A percentile compares a stretch with the other conserved stretches of the same genome.
Evolutionary conservation across 2,888 invertebrate species (phyloP).

Genomic region (Calliphora vomitoria): DNA sequence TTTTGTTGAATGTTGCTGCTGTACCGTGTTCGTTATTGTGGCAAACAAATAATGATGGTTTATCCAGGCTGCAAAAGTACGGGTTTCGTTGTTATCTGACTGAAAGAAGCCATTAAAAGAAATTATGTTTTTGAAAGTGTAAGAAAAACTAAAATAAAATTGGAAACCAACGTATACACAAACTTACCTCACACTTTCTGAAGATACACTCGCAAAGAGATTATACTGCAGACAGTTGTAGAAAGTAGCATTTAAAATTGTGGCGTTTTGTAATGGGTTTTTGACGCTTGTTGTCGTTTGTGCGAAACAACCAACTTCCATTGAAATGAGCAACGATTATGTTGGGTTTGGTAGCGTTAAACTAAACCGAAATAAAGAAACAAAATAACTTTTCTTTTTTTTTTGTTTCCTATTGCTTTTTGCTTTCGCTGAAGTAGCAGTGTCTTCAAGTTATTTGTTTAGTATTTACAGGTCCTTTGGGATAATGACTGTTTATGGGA

Average conservation of each 20-base stretch:
- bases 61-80: slow-evolving; percentile 70
- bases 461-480: slow-evolving; percentile 83
- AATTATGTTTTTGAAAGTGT: slow-evolving; percentile 80
- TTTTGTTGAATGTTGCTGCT: slow-evolving; percentile 52
- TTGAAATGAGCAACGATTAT: slow-evolving; percentile 84
- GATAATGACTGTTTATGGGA: slow-evolving; percentile 75
- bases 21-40: slow-evolving; percentile 31
- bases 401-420: slow-evolving; percentile 25
- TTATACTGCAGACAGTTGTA: slow-evolving; percentile 67
- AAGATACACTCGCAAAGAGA: slow-evolving; percentile 33
- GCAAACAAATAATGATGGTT: slow-evolving; percentile 65
- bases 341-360: slow-evolving; percentile 75
- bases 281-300: slow-evolving; percentile 66
- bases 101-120: slow-evolving; percentile 83
- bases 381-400: slow-evolving; percentile 78
- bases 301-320: slow-evolving; percentile 73
- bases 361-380: slow-evolving; percentile 72
- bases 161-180: slow-evolving; percentile 74
- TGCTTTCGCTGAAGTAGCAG: slow-evolving; percentile 23
- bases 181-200: neutral
- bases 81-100: slow-evolving; percentile 79
- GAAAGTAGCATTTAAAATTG: slow-evolving; percentile 66
- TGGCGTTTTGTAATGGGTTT: slow-evolving; percentile 64
- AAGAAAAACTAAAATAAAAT: slow-evolving; percentile 80
- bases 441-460: slow-evolving; percentile 81